Evolutionary conservation across 1,140 invertebrate genomes (phyloP), one percentile per base, ranked within the genome.

Genomic region (Trichonephila clavipes): DNA sequence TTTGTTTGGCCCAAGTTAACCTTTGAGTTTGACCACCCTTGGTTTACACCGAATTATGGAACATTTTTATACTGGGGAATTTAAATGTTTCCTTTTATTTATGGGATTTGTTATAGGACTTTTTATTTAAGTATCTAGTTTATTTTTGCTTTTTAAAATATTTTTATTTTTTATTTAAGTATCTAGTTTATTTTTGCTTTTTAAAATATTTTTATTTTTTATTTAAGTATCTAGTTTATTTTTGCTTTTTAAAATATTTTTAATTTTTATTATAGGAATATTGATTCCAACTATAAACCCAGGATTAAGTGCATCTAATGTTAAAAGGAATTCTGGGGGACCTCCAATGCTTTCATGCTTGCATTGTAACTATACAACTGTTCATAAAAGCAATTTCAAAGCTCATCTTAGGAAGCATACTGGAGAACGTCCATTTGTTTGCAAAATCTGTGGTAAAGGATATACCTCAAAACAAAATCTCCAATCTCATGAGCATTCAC

Each of bases 391-490:
- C 87, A 95, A 95, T 59, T 95, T 96, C 5, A 95, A 95, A 87
- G 95, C 95, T 85, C 96, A 96, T 94, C 95, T 95, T 92, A 92
- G 96, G 66, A 95, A 92, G 24, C 96, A 96, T 94, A 96, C 96
- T 72, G 96, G 96, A 12, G 96, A 96, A 94, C 95, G 95, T 85
- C 96, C 96, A 28, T 96, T 95, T 95, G 94, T 95, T 95, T 96
- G 96, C 94, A 83, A 94, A 14, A 89, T 95, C 6, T 96, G 96
- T 94, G 94, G 92, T 3, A 95, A 95, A 94, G 91, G 94, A 8
- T 96, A 96, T 94, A 77, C 85, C 4, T 62, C 86, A 61, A 93
- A 93, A 34, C 91, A 88, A 28, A 66, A 44, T 87, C 24, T 93
- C 44, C 34, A 58, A 34, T 87, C 51, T 19, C 92, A 94, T 83